A percentile compares a stretch with the other conserved stretches of the same genome.
These are phyloP conservation scores for Daubentonia madagascariensis DNA, from an alignment of 2,113 vertebrate species.

Conservation along the genomic window DNA sequence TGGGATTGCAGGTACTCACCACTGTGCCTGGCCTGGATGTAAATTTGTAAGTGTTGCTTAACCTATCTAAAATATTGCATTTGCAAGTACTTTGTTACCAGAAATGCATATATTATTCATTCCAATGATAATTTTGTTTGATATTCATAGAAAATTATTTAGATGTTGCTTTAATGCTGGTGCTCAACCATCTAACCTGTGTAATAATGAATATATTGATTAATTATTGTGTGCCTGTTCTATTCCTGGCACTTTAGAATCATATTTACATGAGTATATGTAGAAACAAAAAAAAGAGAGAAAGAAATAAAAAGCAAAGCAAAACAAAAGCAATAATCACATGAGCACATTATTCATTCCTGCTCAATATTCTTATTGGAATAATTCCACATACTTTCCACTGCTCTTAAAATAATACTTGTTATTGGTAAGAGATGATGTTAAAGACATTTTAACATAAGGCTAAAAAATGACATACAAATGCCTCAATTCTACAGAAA, in stretches of 20 bases:
- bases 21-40: too few relatives aligned
- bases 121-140: background rate
- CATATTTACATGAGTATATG: background rate
- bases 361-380: background rate
- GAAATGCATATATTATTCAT: background rate
- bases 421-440: background rate
- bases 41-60: background rate
- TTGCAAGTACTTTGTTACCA: background rate
- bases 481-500: background rate
- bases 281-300: background rate
- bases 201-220: background rate
- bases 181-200: background rate
- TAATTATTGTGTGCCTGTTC: background rate
- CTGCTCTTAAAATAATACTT: background rate
- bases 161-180: background rate
- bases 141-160: background rate
- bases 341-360: background rate
- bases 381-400: background rate
- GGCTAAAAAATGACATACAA: background rate
- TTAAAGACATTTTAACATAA: background rate
- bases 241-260: background rate
- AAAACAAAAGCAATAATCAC: background rate
- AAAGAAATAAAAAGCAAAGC: background rate
- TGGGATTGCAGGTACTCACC: too few relatives aligned
- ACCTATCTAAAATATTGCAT: background rate